Evolutionary conservation across 1,140 invertebrate genomes (phyloP).

Genomic region (Berghia stephanieae): DNA sequence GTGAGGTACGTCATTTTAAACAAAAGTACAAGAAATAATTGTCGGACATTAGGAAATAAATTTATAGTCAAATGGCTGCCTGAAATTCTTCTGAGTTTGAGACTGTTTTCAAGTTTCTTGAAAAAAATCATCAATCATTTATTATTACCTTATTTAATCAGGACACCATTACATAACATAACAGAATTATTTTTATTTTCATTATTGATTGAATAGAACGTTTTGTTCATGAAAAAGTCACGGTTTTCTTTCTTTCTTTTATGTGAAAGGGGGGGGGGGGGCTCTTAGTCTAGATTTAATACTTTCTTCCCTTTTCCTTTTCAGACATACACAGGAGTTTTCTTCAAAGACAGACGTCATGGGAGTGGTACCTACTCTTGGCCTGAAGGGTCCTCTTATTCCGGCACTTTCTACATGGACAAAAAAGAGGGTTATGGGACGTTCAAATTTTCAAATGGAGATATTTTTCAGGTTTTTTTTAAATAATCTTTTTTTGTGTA

Average conservation of each 20-base stretch:
- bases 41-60: background rate
- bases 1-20: conserved; percentile 47
- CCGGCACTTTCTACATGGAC: conserved; percentile 65
- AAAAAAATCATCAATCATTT: no score
- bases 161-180: background rate
- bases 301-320: background rate
- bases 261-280: background rate
- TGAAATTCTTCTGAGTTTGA: background rate
- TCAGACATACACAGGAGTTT: conserved; percentile 62
- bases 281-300: background rate
- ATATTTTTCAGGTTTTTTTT: conserved; percentile 60
- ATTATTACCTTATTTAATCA: background rate
- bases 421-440: conserved; percentile 65
- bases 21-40: background rate
- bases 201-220: background rate
- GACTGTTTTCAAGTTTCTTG: no score
- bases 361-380: conserved; percentile 60
- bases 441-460: conserved; percentile 60
- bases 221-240: background rate
- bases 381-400: conserved; percentile 58
- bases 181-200: background rate
- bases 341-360: conserved; percentile 64
- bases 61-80: background rate
- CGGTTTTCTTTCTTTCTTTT: background rate
- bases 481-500: background rate